phyloP scores from a whole-genome alignment of 64 coral and sea anemone genomes.

The Stichodactyla mertensii region DNA sequence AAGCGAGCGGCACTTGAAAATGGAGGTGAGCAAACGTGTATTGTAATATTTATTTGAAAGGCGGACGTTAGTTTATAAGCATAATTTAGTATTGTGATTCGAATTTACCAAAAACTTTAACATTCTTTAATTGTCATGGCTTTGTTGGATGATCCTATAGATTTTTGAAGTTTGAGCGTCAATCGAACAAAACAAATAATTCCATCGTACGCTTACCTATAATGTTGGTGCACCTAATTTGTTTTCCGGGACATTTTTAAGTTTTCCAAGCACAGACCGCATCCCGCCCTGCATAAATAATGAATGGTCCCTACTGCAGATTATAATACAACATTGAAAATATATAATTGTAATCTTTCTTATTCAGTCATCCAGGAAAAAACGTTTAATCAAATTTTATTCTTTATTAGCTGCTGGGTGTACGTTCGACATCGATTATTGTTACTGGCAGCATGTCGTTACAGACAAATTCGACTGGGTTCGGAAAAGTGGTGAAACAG shows the following conservation, averaged over 20 bases:
- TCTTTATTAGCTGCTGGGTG: slow-evolving; percentile 35
- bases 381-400: neutral
- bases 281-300: neutral
- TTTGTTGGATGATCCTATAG: too few relatives aligned
- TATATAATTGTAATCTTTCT: neutral
- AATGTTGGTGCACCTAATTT: too few relatives aligned
- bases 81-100: neutral
- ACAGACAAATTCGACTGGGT: slow-evolving; percentile 54
- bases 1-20: neutral
- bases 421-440: slow-evolving; percentile 50
- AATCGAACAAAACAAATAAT: too few relatives aligned
- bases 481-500: slow-evolving; percentile 34
- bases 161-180: too few relatives aligned
- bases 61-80: too few relatives aligned
- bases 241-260: too few relatives aligned
- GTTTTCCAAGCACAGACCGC: too few relatives aligned
- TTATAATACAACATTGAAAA: too few relatives aligned
- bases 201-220: too few relatives aligned
- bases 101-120: too few relatives aligned
- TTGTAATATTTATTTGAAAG: too few relatives aligned
- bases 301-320: neutral
- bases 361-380: neutral
- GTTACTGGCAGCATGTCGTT: slow-evolving; percentile 61
- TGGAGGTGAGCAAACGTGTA: neutral
- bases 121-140: too few relatives aligned